Conservation (phyloP, 1,140 invertebrate species). For the Eufriesea mexicana region DNA sequence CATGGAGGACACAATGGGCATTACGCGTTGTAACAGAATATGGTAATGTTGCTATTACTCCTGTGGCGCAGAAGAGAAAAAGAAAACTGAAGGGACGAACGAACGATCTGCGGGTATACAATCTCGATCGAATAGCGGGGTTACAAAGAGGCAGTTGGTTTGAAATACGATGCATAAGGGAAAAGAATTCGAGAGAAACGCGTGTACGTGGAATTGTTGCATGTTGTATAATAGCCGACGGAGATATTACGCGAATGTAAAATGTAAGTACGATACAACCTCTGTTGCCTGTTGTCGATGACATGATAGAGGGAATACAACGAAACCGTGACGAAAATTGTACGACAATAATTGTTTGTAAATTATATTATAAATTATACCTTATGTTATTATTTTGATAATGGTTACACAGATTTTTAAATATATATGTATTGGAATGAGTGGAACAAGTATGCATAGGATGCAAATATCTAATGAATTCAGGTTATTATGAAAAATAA, state of each 20-base stretch:
- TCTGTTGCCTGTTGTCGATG: neutral
- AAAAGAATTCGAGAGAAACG: neutral
- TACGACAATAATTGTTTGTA: neutral
- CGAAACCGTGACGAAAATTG: neutral
- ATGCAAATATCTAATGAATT: too few relatives aligned
- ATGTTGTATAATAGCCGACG: neutral
- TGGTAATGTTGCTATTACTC: neutral
- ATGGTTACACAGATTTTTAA: too few relatives aligned
- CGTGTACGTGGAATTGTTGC: neutral
- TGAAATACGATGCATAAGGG: neutral
- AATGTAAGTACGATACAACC: neutral
- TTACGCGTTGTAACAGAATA: constrained; percentile 8
- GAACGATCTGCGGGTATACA: neutral
- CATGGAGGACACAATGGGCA: neutral
- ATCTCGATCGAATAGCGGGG: neutral
- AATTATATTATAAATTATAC: too few relatives aligned
- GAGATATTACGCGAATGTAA: neutral
- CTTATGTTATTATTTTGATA: too few relatives aligned
- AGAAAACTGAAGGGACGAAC: neutral
- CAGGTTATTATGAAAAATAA: too few relatives aligned
- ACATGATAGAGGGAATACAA: neutral
- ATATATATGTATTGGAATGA: too few relatives aligned
- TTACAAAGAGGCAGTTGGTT: neutral
- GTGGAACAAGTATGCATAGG: too few relatives aligned
- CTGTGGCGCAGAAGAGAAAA: neutral